Evolutionary conservation across 2,113 vertebrate species (phyloP).

Genomic region (Varanus salvator): DNA sequence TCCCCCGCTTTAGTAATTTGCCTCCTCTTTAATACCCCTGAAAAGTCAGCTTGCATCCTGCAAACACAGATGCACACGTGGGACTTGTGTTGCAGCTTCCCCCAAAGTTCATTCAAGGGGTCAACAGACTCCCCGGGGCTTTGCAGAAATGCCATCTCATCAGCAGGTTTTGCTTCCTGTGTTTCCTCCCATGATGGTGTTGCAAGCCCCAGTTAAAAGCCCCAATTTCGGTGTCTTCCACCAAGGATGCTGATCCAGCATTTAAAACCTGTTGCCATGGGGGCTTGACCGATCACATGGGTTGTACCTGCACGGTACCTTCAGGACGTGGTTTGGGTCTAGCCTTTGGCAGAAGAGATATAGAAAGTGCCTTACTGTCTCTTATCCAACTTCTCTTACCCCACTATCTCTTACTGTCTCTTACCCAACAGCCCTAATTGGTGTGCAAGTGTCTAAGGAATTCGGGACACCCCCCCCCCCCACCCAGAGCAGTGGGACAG

Average conservation of each 20-base stretch:
- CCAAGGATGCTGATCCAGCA: background rate
- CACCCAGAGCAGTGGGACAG: too few species aligned
- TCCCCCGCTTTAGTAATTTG: background rate
- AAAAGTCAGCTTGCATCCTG: background rate
- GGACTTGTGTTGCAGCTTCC: background rate
- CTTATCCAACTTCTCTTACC: background rate
- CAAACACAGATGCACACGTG: background rate
- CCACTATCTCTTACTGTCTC: too few species aligned
- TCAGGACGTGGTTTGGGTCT: background rate
- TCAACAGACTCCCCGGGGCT: background rate
- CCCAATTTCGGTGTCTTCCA: background rate
- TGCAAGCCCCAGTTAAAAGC: background rate
- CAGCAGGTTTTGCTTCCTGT: background rate
- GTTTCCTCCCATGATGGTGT: background rate
- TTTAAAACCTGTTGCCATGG: background rate
- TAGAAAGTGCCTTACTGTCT: background rate
- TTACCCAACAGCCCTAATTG: background rate
- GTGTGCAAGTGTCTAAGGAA: background rate
- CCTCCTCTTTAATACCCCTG: background rate
- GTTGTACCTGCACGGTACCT: background rate
- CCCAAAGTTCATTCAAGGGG: background rate
- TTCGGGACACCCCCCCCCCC: background rate
- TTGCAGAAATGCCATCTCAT: background rate
- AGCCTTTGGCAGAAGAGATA: background rate
- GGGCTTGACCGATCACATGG: too few species aligned